phyloP scores from a whole-genome alignment of 2,888 invertebrate genomes.

The Acleris cristana region DNA sequence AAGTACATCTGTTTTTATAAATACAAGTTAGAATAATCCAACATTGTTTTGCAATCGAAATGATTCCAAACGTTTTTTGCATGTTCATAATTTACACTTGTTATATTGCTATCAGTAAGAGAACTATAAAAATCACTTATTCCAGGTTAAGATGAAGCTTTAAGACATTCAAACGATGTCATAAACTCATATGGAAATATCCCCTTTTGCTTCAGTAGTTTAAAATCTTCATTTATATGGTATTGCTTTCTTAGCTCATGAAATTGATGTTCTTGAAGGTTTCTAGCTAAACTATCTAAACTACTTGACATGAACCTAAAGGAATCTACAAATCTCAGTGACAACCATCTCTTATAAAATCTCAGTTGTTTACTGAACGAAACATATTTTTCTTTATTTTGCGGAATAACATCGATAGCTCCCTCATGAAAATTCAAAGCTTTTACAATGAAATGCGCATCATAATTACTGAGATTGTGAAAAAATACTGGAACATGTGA shows the following conservation, averaged over 20 bases:
- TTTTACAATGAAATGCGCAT: too few species aligned
- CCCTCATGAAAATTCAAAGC: slow-evolving; percentile 36
- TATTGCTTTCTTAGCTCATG: slow-evolving; percentile 8
- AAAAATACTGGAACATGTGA: slow-evolving; percentile 24
- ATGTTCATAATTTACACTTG: slow-evolving; percentile 26
- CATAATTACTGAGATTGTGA: slow-evolving; percentile 37
- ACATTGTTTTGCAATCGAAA: slow-evolving; percentile 30
- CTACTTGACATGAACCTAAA: slow-evolving; percentile 21
- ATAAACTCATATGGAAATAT: slow-evolving; percentile 37
- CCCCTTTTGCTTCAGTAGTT: slow-evolving; percentile 28
- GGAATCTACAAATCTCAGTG: too few species aligned
- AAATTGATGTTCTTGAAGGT: slow-evolving; percentile 24
- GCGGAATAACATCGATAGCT: slow-evolving; percentile 33
- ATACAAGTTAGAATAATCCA: slow-evolving; percentile 37
- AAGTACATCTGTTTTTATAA: slow-evolving; percentile 37
- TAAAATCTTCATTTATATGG: slow-evolving; percentile 2
- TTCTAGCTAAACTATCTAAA: slow-evolving; percentile 27
- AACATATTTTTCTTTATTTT: slow-evolving; percentile 40
- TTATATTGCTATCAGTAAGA: slow-evolving; percentile 13
- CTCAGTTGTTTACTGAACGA: slow-evolving; percentile 19
- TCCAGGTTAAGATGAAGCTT: too few species aligned
- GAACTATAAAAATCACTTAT: too few species aligned
- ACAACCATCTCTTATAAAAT: slow-evolving; percentile 12
- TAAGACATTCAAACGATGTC: too few species aligned
- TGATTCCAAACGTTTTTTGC: slow-evolving; percentile 33